These are phyloP conservation scores for Cirrhinus mrigala DNA, from an alignment of 2,797 vertebrate genomes.

Conservation along the genomic window DNA sequence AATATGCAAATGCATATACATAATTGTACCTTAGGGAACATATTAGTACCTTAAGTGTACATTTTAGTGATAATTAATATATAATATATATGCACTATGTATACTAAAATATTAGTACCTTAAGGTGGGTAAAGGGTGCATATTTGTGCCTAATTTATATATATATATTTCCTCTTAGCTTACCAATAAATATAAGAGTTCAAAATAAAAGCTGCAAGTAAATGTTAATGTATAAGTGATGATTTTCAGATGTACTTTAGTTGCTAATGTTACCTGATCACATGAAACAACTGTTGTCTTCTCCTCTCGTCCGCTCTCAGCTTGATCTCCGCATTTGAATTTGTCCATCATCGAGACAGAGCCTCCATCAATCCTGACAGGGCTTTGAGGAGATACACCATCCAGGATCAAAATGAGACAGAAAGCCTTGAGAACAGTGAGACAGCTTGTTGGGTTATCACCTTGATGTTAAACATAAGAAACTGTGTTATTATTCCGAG, in stretches of 20 bases:
- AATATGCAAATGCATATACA: not conserved
- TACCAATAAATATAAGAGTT: not conserved
- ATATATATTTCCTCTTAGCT: not conserved
- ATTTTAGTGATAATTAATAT: not conserved
- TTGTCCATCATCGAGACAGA: constrained; percentile 71
- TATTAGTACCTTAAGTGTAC: not conserved
- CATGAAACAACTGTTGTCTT: constrained; percentile 24
- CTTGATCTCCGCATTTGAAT: constrained; percentile 71
- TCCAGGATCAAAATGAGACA: constrained; percentile 76
- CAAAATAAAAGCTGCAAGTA: not conserved
- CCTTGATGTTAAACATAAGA: constrained; percentile 48
- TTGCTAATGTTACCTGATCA: not conserved
- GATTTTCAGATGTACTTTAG: not conserved
- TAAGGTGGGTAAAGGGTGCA: not conserved
- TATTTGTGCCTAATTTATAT: not conserved
- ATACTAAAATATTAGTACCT: not conserved
- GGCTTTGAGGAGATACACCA: constrained; percentile 77
- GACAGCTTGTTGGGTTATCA: constrained; percentile 67
- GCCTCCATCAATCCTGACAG: constrained; percentile 66
- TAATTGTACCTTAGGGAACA: not conserved
- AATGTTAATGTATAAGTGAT: not conserved
- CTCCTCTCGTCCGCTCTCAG: not conserved
- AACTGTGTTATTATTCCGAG: constrained; percentile 30
- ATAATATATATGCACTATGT: not conserved
- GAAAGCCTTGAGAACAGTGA: constrained; percentile 70